Base-by-base conservation (phyloP, 1,140 invertebrate genomes). In the Sminthurinus signatus region DNA sequence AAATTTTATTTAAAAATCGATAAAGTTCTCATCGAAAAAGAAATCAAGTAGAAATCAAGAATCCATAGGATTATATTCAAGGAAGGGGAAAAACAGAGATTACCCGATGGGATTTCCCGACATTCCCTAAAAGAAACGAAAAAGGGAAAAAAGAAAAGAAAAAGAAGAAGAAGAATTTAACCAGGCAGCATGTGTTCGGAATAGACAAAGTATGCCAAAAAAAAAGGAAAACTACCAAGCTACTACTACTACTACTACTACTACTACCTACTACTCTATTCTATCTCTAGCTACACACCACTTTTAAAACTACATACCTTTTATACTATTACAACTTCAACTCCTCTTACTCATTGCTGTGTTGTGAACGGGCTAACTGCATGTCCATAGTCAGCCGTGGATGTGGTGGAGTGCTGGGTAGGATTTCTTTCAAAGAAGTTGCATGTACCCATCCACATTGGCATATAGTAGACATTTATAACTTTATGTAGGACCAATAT, bases 181-280 rank as follows among this genome's bases (percentile, higher is more conserved):
- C 44, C 44, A 52, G 50, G 23, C 50, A 52, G 50, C 50, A 52
- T 52, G 50, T 52, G 50, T 15, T 25, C 27, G 25, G 50, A 52
- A 52, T 52, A 52, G 50, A 52, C 50, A 52, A 52, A 52, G 50
- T 52, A 25, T 52, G 50, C 50, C 50, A 52, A 52, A 52, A 14
- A n/a, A 48, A n/a, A 25, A 48, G 23, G n/a, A 48, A 48, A 19
- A 10, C n/a, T 25, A 5, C 44, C 44, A 39, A n/a, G n/a, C n/a
- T n/a, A n/a, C n/a, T n/a, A n/a, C n/a, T n/a, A n/a, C n/a, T n/a
- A n/a, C n/a, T n/a, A n/a, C n/a, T n/a, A n/a, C n/a, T n/a, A n/a
- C n/a, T n/a, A n/a, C n/a, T n/a, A n/a, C n/a, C n/a, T n/a, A 39
- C 36, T 39, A 10, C 17, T 17, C 8, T 39, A 10, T 39, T 39